A percentile compares a stretch with the other conserved stretches of the same genome.
Evolutionary conservation across 2,888 invertebrate species (phyloP).

Genomic region (Ecliptopera silaceata): DNA sequence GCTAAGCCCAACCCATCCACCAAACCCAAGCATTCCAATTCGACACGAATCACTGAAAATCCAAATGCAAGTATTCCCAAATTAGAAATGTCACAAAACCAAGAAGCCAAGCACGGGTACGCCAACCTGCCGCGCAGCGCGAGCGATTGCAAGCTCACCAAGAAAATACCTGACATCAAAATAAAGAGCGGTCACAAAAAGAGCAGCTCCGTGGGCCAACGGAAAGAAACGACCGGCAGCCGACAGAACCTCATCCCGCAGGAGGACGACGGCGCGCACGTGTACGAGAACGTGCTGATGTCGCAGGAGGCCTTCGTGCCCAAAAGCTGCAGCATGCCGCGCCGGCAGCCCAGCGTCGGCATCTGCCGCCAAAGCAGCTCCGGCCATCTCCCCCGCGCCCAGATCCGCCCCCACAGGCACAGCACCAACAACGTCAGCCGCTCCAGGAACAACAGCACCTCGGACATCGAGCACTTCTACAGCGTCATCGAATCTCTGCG

Average conservation of each 20-base stretch:
- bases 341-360: slow-evolving; percentile 61
- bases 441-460: slow-evolving; percentile 56
- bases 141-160: slow-evolving; percentile 72
- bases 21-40: slow-evolving; percentile 63
- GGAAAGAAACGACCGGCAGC: slow-evolving; percentile 73
- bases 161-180: slow-evolving; percentile 60
- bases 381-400: slow-evolving; percentile 67
- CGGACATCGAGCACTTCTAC: slow-evolving; percentile 70
- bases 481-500: slow-evolving; percentile 68
- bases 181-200: slow-evolving; percentile 66
- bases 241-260: slow-evolving; percentile 73
- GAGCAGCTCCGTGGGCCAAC: slow-evolving; percentile 76
- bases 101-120: slow-evolving; percentile 61
- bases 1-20: slow-evolving; percentile 56
- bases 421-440: slow-evolving; percentile 63
- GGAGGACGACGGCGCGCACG: slow-evolving; percentile 71
- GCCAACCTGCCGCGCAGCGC: slow-evolving; percentile 72
- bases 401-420: slow-evolving; percentile 63
- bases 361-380: slow-evolving; percentile 71
- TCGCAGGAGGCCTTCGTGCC: slow-evolving; percentile 64
- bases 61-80: slow-evolving; percentile 47
- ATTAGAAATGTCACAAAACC: slow-evolving; percentile 51
- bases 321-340: slow-evolving; percentile 77
- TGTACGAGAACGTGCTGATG: slow-evolving; percentile 72
- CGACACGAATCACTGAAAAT: slow-evolving; percentile 51